A percentile compares a stretch with the other conserved stretches of the same genome.
Conservation (phyloP, 2,888 invertebrate genomes). For the Aphodius granarius region DNA sequence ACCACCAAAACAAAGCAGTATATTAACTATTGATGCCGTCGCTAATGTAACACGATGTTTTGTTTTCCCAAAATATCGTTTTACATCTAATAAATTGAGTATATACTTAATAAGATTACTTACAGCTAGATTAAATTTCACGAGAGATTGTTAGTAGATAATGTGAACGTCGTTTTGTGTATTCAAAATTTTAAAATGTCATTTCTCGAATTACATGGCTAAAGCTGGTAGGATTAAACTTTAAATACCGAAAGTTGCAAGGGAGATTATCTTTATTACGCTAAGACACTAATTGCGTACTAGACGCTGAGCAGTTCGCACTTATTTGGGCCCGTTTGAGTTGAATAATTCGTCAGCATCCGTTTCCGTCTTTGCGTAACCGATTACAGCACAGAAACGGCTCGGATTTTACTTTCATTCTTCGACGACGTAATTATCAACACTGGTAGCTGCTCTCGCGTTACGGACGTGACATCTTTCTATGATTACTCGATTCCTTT, state of each 20-base stretch:
- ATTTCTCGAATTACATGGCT: neutral
- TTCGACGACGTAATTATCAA: neutral
- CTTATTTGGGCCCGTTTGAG: neutral
- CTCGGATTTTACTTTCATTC: neutral
- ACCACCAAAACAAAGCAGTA: neutral
- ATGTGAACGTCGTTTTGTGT: neutral
- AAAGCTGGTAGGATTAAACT: conserved; percentile 1
- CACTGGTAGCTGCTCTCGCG: no score
- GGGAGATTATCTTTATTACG: conserved; percentile 6
- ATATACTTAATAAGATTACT: neutral
- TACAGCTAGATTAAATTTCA: neutral
- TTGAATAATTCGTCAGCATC: conserved; percentile 1
- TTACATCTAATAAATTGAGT: neutral
- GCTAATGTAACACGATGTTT: no score
- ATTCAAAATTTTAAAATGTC: conserved; percentile 7
- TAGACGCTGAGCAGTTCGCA: neutral
- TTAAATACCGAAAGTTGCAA: conserved; percentile 6
- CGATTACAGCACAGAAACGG: neutral
- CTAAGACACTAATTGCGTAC: conserved; percentile 5
- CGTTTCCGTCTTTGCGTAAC: neutral
- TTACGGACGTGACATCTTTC: neutral
- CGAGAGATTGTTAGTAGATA: neutral
- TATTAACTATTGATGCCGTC: no score
- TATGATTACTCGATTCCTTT: neutral
- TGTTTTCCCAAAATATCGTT: neutral